A percentile compares a stretch with the other conserved stretches of the same genome.
Conservation (phyloP, 2,797 vertebrate species). For the Oreochromis mossambicus region DNA sequence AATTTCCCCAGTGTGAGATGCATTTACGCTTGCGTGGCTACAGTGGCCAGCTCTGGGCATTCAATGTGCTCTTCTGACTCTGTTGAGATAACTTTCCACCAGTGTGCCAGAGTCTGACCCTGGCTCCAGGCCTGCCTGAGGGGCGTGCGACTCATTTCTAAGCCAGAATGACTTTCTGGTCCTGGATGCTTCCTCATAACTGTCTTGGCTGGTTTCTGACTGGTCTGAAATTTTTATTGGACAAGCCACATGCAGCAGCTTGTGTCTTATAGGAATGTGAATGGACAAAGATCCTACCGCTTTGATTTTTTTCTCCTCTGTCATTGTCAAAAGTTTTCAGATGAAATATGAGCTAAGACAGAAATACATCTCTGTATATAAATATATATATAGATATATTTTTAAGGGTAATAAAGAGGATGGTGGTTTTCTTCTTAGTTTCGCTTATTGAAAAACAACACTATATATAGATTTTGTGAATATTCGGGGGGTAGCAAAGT, state of each 20-base stretch:
- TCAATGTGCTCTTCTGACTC: neutral
- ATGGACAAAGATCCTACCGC: neutral
- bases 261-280: neutral
- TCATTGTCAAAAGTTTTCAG: neutral
- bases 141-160: conserved; percentile 26
- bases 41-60: neutral
- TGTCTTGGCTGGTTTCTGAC: conserved; percentile 13
- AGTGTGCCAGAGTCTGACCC: conserved; percentile 22
- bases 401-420: neutral
- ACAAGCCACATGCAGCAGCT: conserved; percentile 31
- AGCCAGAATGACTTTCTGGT: conserved; percentile 42
- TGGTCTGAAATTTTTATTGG: conserved; percentile 33
- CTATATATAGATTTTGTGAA: neutral
- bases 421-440: neutral
- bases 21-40: conserved; percentile 9
- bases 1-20: conserved; percentile 9
- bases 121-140: conserved; percentile 12
- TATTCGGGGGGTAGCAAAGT: neutral
- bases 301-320: neutral
- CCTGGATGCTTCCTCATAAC: conserved; percentile 9
- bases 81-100: neutral
- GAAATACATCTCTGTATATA: neutral
- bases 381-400: neutral
- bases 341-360: neutral
- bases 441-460: neutral